Base-by-base conservation (phyloP, 2,113 vertebrate genomes). In the Globicephala melas region DNA sequence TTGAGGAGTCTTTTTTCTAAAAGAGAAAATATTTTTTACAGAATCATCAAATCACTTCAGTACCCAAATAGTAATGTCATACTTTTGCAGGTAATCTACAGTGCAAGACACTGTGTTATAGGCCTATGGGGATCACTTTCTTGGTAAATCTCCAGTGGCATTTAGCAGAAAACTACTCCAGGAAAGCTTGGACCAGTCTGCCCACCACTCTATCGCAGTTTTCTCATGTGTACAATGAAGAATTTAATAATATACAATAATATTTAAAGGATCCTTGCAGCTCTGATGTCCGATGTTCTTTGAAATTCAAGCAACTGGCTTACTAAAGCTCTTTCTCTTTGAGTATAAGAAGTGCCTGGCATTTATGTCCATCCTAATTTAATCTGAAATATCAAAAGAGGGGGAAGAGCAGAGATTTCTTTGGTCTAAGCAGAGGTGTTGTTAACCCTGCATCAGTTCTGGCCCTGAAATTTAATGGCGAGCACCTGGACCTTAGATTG, bases 371-470 rank as follows among this genome's bases (percentile, higher is more conserved):
- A 88, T 77, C 33, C 68, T 67, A 83, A 65, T 77, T 87, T 63
- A 68, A 79, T 95, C 28, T 79, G 76, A 88, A 95, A 96, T 79
- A 90, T 97, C 63, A 76, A 63, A 91, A 84, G 38, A 91, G 20
- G 15, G 38, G 5, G 36, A 95, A 31, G 55, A 95, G 10, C 6
- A 81, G 83, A 86, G 5, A 3, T 89, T 63, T 84, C 38, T 93
- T 91, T 92, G 23, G n/a, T 41, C 25, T 89, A 94, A 63, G 58
- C 21, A 87, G 70, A 73, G 11, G 25, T 33, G 58, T 8, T 74
- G 60, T 70, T 90, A 92, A 92, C 33, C 47, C 88, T 93, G 8
- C 62, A 28, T 81, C 18, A 47, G 21, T 92, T 92, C 47, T 91
- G 79, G 28, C 10, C n/a, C 8, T 92, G 41, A 36, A 60, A 82